Evolutionary conservation across 2,797 vertebrate genomes (phyloP).

Genomic region (Amblyraja radiata): DNA sequence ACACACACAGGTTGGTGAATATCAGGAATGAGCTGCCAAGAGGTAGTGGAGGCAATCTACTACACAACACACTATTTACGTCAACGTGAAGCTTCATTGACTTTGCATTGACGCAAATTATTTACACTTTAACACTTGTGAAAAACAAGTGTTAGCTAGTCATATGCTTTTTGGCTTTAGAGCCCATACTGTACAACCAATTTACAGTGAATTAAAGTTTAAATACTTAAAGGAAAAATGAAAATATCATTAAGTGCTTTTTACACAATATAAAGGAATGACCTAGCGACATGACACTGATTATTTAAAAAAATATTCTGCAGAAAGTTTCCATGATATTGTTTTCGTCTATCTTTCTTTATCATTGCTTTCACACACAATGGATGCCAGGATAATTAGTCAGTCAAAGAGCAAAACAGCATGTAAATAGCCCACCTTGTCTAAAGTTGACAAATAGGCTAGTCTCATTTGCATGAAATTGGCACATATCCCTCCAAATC

Average conservation of each 20-base stretch:
- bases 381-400: background rate
- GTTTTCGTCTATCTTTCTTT: background rate
- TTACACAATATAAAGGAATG: background rate
- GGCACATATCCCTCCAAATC: too few relatives aligned
- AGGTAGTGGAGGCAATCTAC: background rate
- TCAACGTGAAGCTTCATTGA: background rate
- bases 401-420: background rate
- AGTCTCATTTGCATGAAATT: too few relatives aligned
- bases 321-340: background rate
- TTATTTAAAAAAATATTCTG: background rate
- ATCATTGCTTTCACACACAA: background rate
- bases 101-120: background rate
- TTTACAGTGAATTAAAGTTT: background rate
- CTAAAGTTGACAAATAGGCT: too few relatives aligned
- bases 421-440: too few relatives aligned
- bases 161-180: background rate
- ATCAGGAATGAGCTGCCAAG: too few relatives aligned
- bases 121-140: background rate
- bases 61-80: background rate
- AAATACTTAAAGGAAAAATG: background rate
- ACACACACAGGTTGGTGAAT: too few relatives aligned
- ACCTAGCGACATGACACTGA: background rate
- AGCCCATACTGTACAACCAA: background rate
- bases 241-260: background rate
- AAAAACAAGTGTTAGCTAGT: background rate